These are phyloP conservation scores for Ophioderma brevispina DNA, from an alignment of 35 echinoderm and acorn worm genomes.

Conservation along the genomic window DNA sequence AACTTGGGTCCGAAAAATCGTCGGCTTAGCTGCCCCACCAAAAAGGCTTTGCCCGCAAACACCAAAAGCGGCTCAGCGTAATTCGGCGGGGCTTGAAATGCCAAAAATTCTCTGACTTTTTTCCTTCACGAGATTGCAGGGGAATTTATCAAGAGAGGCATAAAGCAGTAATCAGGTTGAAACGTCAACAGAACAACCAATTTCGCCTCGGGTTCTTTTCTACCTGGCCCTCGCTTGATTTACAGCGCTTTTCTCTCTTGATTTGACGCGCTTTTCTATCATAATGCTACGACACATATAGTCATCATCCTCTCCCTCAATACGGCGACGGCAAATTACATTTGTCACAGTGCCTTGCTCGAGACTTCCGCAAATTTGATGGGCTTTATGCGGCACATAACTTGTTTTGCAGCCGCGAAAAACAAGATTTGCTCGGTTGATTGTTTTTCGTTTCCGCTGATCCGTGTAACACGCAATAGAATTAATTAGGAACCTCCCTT, in stretches of 20 bases:
- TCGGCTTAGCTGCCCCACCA: not conserved
- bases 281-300: not conserved
- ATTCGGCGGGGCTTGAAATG: not conserved
- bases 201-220: not conserved
- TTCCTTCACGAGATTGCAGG: not conserved
- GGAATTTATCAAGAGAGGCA: not conserved
- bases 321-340: not conserved
- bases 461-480: slow-evolving; percentile 5
- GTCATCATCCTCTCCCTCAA: not conserved
- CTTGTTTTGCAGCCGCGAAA: not conserved
- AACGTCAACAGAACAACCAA: not conserved
- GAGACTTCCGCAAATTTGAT: not conserved
- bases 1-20: not conserved
- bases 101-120: not conserved
- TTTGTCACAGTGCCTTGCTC: not conserved
- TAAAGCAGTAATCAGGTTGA: not conserved
- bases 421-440: not conserved
- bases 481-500: not conserved
- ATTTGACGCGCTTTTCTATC: not conserved
- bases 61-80: not conserved
- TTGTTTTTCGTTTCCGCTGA: slow-evolving; percentile 6
- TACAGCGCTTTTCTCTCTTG: not conserved
- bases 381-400: not conserved
- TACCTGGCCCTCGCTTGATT: not conserved
- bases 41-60: slow-evolving; percentile 2